Percentiles rank a stretch among this genome's conserved stretches.
These are phyloP conservation scores for Acrocephalus scirpaceus DNA, from an alignment of 2,797 vertebrate species.

Conservation along the genomic window DNA sequence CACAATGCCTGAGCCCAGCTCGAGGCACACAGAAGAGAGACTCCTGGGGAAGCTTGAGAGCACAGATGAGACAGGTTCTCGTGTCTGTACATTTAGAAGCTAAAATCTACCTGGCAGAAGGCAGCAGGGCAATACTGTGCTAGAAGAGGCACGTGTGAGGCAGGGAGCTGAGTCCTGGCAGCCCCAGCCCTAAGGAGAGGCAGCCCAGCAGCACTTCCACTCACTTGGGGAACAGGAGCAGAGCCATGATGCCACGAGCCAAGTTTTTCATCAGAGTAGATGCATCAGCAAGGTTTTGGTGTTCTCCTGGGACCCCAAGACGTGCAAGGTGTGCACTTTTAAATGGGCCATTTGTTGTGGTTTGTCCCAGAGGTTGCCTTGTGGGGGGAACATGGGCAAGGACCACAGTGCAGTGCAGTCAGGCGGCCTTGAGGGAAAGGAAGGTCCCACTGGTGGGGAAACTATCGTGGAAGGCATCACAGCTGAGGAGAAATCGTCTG, in stretches of 20 bases:
- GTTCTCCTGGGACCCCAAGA: neutral
- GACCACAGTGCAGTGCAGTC: neutral
- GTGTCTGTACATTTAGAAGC: neutral
- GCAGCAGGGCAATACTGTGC: neutral
- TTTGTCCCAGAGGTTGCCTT: neutral
- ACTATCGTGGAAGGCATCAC: accelerated
- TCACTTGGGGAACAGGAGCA: neutral
- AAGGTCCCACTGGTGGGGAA: neutral
- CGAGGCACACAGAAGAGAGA: neutral
- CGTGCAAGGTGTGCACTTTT: neutral
- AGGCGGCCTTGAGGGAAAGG: neutral
- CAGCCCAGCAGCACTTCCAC: neutral
- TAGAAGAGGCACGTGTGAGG: neutral
- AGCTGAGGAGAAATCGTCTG: neutral
- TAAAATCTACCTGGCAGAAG: neutral
- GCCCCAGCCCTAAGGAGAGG: neutral
- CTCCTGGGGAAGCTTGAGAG: neutral
- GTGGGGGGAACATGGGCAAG: accelerated
- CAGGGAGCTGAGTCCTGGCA: neutral
- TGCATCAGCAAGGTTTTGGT: neutral
- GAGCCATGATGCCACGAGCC: neutral
- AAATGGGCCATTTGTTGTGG: neutral
- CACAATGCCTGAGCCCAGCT: neutral
- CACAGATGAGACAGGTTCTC: neutral
- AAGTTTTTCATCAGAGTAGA: neutral